Conservation (phyloP, 1,140 invertebrate species). For the Diorhabda elongata region DNA sequence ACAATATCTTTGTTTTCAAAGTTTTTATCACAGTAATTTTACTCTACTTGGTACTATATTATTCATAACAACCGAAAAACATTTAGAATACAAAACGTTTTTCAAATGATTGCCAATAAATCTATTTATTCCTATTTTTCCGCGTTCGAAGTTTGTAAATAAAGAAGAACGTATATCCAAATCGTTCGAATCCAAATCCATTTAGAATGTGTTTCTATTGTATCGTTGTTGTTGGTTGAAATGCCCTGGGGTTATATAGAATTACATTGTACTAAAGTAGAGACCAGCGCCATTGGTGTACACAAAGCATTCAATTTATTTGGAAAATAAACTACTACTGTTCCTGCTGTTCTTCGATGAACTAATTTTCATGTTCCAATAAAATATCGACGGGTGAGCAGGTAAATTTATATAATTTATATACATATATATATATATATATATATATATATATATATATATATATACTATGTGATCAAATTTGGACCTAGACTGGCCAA, state of each 20-base stretch:
- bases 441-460: too few species aligned
- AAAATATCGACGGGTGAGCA: background rate
- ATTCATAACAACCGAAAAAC: too few species aligned
- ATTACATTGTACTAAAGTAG: background rate
- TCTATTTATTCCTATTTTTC: background rate
- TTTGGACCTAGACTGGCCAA: too few species aligned
- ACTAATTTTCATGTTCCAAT: background rate
- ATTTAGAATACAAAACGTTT: background rate
- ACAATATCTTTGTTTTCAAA: too few species aligned
- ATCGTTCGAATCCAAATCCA: constrained; percentile 2
- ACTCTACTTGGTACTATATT: too few species aligned
- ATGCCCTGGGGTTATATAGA: constrained; percentile 1
- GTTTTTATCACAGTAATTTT: too few species aligned
- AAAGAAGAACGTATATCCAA: background rate
- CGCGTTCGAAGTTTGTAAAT: background rate
- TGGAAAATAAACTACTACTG: constrained; percentile 2
- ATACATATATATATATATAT: too few species aligned
- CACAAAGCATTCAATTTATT: constrained; percentile 2
- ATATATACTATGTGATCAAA: too few species aligned
- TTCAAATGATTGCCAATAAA: background rate
- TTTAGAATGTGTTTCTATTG: constrained; percentile 1
- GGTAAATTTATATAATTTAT: too few species aligned
- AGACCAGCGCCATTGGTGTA: background rate
- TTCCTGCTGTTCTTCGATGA: background rate
- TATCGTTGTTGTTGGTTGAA: background rate